Evolutionary conservation across 2,113 vertebrate species (phyloP).

Genomic region (Chaetorhynchus papuensis): DNA sequence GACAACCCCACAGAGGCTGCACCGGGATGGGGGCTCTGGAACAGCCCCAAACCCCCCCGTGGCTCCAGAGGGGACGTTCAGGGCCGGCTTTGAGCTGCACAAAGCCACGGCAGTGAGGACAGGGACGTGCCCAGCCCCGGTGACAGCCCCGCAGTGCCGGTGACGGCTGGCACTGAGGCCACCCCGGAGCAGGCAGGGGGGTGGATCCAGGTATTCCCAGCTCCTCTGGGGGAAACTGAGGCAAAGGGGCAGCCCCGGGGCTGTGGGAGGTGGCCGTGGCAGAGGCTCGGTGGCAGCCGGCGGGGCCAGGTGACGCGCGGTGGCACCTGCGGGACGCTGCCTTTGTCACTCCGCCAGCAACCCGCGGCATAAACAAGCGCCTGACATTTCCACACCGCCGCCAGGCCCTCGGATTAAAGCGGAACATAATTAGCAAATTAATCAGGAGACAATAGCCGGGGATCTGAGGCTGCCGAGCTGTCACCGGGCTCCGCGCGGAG

Average conservation of each 20-base stretch:
- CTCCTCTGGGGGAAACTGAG: not conserved
- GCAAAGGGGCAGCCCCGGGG: not conserved
- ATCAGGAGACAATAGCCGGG: constrained; percentile 29
- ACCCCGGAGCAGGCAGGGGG: not conserved
- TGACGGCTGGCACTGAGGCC: not conserved
- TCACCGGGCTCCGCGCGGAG: not conserved
- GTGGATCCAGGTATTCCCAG: not conserved
- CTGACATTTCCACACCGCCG: not conserved
- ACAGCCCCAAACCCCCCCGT: accelerated
- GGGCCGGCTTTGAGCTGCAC: not conserved
- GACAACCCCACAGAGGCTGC: not conserved
- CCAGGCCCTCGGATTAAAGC: constrained; percentile 39
- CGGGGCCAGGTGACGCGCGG: not conserved
- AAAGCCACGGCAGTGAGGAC: accelerated
- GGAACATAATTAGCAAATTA: constrained; percentile 64
- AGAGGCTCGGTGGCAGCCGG: not conserved
- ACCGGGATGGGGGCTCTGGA: too few relatives aligned
- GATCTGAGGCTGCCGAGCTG: not conserved
- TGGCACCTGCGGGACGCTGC: not conserved
- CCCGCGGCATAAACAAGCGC: not conserved
- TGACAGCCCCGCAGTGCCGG: not conserved
- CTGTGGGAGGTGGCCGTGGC: accelerated
- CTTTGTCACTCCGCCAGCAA: not conserved
- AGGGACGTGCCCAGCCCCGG: accelerated
- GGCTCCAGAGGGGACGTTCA: not conserved